Evolutionary conservation across 2,113 vertebrate genomes (phyloP).

Genomic region (Poeciliopsis retropinna): DNA sequence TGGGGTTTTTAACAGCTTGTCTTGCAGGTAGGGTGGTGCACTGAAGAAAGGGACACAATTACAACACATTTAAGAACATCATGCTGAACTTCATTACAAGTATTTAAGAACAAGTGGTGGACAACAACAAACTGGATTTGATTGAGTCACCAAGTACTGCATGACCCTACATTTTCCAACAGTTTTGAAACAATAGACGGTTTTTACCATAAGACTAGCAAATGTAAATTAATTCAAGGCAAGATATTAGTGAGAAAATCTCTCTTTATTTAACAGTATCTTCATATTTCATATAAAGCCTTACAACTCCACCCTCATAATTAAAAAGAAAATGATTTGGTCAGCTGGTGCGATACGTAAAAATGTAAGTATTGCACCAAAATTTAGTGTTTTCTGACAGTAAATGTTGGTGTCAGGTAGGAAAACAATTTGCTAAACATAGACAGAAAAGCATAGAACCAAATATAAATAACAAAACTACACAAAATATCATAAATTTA

Average conservation of each 20-base stretch:
- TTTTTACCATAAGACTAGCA: background rate
- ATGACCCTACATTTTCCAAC: background rate
- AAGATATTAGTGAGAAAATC: background rate
- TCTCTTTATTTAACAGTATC: background rate
- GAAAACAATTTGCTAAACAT: too few species aligned
- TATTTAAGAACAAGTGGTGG: constrained; percentile 9
- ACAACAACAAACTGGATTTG: constrained; percentile 42
- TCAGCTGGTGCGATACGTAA: too few species aligned
- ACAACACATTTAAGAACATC: background rate
- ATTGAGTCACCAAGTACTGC: background rate
- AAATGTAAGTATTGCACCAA: too few species aligned
- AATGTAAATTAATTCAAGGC: background rate
- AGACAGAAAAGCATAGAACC: too few species aligned
- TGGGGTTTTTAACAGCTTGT: constrained; percentile 13
- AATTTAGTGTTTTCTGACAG: too few species aligned
- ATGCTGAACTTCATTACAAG: constrained; percentile 24
- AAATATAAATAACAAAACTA: too few species aligned
- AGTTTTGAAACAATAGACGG: background rate
- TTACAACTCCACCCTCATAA: too few species aligned
- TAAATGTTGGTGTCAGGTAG: too few species aligned
- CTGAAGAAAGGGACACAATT: constrained; percentile 12
- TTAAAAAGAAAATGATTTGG: too few species aligned
- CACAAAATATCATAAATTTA: too few species aligned
- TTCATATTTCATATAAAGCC: too few species aligned
- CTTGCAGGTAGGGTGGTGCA: constrained; percentile 17